These are phyloP conservation scores for Melierax canorus DNA, from an alignment of 2,113 vertebrate species.

Conservation along the genomic window DNA sequence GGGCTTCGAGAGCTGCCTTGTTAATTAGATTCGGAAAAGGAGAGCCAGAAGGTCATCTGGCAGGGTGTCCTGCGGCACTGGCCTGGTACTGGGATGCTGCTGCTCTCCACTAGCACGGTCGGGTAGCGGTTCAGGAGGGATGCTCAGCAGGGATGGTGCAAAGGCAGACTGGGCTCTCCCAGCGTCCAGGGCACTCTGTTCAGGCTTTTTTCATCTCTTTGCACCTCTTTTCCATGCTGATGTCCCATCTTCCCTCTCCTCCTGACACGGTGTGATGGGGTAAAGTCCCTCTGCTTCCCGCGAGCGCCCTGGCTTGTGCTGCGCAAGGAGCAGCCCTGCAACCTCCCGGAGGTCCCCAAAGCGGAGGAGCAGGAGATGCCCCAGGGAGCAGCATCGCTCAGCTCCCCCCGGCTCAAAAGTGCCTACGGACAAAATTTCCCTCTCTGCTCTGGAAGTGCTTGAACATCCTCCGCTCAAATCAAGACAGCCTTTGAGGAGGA, in stretches of 20 bases:
- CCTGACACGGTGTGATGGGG: not conserved
- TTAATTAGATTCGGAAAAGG: not conserved
- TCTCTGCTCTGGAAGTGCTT: not conserved
- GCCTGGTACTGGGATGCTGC: not conserved
- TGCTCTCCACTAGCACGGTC: fast-evolving
- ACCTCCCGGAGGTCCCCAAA: not conserved
- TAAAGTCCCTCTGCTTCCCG: not conserved
- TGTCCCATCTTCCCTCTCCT: not conserved
- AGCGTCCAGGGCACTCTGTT: not conserved
- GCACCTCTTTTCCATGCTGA: not conserved
- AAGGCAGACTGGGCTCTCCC: not conserved
- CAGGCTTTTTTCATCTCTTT: not conserved
- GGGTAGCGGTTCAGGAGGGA: not conserved
- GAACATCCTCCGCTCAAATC: not conserved
- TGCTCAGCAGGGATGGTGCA: not conserved
- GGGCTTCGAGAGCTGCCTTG: not conserved
- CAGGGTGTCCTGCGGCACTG: fast-evolving
- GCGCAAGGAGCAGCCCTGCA: fast-evolving
- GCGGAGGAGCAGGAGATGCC: not conserved
- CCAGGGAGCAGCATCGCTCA: fast-evolving
- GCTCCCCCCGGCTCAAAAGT: not conserved
- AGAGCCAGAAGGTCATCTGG: not conserved
- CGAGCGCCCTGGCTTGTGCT: fast-evolving
- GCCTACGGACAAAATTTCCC: not conserved
- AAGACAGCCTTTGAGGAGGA: not conserved